Conservation (phyloP, 2,888 invertebrate genomes). For the Ectemnius continuus region DNA sequence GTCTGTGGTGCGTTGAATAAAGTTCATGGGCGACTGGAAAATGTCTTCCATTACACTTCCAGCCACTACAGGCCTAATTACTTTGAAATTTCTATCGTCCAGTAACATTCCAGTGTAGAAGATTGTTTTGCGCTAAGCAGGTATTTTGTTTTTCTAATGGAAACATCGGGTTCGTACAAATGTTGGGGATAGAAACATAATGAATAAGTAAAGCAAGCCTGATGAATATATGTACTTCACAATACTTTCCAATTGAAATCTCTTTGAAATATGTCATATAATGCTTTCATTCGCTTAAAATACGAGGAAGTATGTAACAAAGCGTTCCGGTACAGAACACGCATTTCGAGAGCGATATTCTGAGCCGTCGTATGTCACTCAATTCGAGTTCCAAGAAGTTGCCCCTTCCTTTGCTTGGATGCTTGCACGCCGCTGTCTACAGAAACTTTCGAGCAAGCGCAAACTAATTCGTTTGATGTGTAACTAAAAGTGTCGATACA, state of each 20-base stretch:
- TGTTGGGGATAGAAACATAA: not conserved
- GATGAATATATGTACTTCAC: constrained; percentile 10
- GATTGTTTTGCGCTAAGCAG: not conserved
- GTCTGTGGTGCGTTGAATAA: too few relatives aligned
- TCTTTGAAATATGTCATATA: constrained; percentile 4
- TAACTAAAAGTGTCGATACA: constrained; percentile 9
- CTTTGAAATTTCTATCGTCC: too few relatives aligned
- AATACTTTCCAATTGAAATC: constrained; percentile 10
- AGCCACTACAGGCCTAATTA: too few relatives aligned
- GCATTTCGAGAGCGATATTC: not conserved
- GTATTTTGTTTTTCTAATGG: not conserved
- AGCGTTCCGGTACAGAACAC: not conserved
- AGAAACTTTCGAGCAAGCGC: constrained; percentile 21
- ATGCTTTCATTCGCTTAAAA: constrained; percentile 2
- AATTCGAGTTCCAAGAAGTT: not conserved
- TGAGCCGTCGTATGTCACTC: too few relatives aligned
- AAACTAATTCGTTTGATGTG: constrained; percentile 8
- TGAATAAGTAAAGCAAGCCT: constrained; percentile 1
- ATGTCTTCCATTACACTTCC: not conserved
- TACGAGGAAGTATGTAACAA: not conserved
- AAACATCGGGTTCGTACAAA: not conserved
- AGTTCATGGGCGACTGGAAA: not conserved
- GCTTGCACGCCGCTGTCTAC: constrained; percentile 11
- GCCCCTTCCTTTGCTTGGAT: not conserved
- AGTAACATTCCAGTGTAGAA: not conserved